These are phyloP conservation scores for Hydropsyche betteni DNA, from an alignment of 2,888 invertebrate genomes.

Conservation along the genomic window DNA sequence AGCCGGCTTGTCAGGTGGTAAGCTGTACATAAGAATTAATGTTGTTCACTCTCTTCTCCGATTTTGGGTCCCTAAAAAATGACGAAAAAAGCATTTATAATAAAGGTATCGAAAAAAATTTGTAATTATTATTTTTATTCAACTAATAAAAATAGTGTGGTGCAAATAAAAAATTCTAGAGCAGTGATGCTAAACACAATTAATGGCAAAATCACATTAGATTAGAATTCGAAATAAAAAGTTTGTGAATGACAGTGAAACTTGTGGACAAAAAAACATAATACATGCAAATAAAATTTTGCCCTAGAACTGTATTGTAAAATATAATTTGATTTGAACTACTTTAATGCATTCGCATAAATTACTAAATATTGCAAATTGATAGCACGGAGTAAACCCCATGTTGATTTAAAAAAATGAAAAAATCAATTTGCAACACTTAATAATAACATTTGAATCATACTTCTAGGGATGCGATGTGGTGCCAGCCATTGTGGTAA, in stretches of 20 bases:
- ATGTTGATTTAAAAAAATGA: too few species aligned
- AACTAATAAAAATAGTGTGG: constrained; percentile 1
- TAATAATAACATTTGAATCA: constrained; percentile 30
- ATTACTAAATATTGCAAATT: too few species aligned
- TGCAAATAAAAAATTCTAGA: constrained; percentile 1
- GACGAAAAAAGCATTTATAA: neutral
- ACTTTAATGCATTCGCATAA: neutral
- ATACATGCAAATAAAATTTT: neutral
- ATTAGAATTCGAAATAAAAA: too few species aligned
- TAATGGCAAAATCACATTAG: too few species aligned
- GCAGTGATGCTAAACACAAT: neutral
- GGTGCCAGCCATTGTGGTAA: constrained; percentile 65
- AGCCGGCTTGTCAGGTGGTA: constrained; percentile 75
- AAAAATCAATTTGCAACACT: constrained; percentile 37
- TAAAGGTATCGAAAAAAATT: neutral
- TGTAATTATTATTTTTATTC: neutral
- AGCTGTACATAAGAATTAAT: constrained; percentile 81
- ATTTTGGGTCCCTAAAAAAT: constrained; percentile 76
- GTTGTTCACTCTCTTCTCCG: constrained; percentile 88
- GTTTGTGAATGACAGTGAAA: neutral
- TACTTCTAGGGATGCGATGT: constrained; percentile 52
- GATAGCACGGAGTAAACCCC: too few species aligned
- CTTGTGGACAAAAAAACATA: neutral
- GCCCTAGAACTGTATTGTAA: neutral
- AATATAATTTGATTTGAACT: neutral